Evolutionary conservation across 1,140 invertebrate genomes (phyloP), one percentile per base, ranked within the genome.

Genomic region (Calephelis virginiensis): DNA sequence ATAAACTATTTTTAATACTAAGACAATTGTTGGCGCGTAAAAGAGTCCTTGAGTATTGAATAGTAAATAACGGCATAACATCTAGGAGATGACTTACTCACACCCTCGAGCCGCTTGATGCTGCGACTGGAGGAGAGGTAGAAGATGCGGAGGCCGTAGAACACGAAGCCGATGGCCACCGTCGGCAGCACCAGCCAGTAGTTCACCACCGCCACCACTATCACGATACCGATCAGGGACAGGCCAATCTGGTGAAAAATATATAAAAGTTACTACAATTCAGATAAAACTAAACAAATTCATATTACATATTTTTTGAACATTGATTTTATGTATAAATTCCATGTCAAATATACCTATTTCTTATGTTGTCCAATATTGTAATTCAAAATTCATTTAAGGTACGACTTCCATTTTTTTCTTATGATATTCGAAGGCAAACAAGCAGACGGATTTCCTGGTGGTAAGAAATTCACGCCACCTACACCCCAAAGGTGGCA

Each of bases 51-150:
- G 13, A 43, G 10, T 68, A 28, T 17, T 66, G 68, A 64, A 61
- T 47, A 47, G 43, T 28, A 37, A 50, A 63, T 49, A 63, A 46
- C 11, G 62, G 50, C 63, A 61, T 60, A 49, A 43, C 43, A 61
- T 64, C 70, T 70, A 63, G 69, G 63, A 83, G 83, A 85, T 87
- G 74, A 94, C 94, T 95, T 93, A 97, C 97, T 96, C 82, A 95
- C 94, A 80, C 95, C 96, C 93, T 98, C 97, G 64, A 98, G 92
- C 68, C 97, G 93, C 90, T 98, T 98, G 12, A 98, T 92, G 90
- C 95, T 96, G 67, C 97, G 92, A 28, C 96, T 96, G 0, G 97
- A 96, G 17, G 92, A 92, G 14, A 99, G 90, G 85, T 98, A 98
- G 81, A 97, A 95, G 64, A 92, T 91, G 46, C 97, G 88, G 53